Evolutionary conservation across 2,888 invertebrate genomes (phyloP), one percentile per base, ranked within the genome.

Genomic region (Bhutanitis thaidina): DNA sequence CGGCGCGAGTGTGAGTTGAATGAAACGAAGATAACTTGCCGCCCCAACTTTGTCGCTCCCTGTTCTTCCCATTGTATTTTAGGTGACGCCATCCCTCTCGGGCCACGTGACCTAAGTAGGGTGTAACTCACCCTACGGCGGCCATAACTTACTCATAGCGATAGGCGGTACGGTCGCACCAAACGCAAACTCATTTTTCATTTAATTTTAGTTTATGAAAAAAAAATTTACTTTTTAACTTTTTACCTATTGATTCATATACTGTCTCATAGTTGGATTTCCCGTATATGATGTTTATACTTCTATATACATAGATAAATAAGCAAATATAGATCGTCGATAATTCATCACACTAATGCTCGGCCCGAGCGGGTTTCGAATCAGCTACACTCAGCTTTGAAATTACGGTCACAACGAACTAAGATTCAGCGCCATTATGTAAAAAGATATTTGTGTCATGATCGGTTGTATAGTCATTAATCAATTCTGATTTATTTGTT

Each of bases 11-110:
- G 87, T 85, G 88, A 86, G 89, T 88, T 88, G 88, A 88, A 88
- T 87, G 89, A 77, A 88, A 88, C 88, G 89, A 89, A 89, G 89
- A 89, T 89, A 89, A 89, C 89, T 89, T 88, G 80, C 89, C 88
- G 88, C 89, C 89, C 89, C 84, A 81, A 77, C 71, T 69, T 80
- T 63, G 57, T 67, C 71, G 61, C 69, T 87, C 88, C 76, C 64
- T 73, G 66, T 85, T 74, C 64, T 54, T 56, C 63, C 65, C 57
- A 54, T 30, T 38, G 49, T 56, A 66, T 67, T 79, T 72, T 69
- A 70, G 65, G 64, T 83, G 64, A 60, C 50, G 57, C 74, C 71
- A 66, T 88, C 86, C 71, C 77, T 64, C 63, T 85, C 84, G 70
- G 67, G 75, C 85, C 89, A 88, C 87, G 89, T 89, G 89, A 88